These are phyloP conservation scores for Myiozetetes cayanensis DNA, from an alignment of 2,113 vertebrate species.

Conservation along the genomic window DNA sequence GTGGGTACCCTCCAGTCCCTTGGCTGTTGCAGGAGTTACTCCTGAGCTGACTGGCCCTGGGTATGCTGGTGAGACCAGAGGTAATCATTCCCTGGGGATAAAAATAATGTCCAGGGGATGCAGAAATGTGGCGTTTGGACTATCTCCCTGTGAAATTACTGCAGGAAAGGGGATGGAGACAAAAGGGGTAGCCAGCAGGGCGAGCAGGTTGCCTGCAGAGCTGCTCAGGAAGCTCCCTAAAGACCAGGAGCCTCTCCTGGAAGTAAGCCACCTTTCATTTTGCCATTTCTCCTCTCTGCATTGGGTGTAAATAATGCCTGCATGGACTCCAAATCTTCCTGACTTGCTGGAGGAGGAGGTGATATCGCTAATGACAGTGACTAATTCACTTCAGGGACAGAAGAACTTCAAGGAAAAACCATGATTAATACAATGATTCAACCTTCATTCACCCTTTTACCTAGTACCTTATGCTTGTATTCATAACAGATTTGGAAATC, in stretches of 20 bases:
- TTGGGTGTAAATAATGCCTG: background rate
- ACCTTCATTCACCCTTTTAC: background rate
- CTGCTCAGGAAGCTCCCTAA: background rate
- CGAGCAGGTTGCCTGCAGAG: background rate
- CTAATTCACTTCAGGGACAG: background rate
- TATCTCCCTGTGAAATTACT: background rate
- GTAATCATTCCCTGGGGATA: background rate
- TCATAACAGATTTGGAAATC: background rate
- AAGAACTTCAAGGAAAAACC: background rate
- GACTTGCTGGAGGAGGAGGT: background rate
- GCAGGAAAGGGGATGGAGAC: background rate
- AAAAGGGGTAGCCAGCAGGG: background rate
- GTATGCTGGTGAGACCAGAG: background rate
- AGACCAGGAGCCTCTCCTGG: background rate
- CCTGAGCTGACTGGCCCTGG: fast-evolving
- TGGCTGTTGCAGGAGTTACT: background rate
- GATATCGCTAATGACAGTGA: background rate
- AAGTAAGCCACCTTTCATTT: background rate
- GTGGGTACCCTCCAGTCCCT: background rate
- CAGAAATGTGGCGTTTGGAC: background rate
- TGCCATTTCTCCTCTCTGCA: background rate
- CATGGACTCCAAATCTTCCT: background rate
- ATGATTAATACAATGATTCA: background rate
- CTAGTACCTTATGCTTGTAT: background rate
- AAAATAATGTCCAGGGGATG: background rate